phyloP scores from a whole-genome alignment of 1,140 invertebrate genomes.

The Diorhabda carinulata region DNA sequence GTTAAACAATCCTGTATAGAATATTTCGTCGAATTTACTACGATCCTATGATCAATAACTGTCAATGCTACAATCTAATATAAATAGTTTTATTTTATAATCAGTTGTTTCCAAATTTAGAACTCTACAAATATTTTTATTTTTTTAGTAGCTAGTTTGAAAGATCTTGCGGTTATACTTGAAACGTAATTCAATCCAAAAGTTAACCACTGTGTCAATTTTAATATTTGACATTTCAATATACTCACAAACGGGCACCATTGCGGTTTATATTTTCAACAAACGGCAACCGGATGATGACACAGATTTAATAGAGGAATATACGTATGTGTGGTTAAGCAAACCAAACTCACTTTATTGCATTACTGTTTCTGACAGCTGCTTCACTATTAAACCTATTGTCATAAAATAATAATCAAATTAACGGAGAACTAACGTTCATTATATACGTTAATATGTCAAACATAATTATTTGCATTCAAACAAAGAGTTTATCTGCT shows the following conservation, averaged over 20 bases:
- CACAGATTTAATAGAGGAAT: constrained; percentile 28
- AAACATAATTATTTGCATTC: constrained; percentile 30
- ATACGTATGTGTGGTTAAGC: constrained; percentile 25
- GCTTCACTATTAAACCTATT: constrained; percentile 37
- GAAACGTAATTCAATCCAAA: neutral
- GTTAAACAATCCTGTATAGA: no score
- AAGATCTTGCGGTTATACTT: no score
- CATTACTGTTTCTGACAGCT: constrained; percentile 38
- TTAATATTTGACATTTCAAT: neutral
- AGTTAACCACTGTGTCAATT: neutral
- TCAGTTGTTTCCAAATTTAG: no score
- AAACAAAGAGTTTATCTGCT: constrained; percentile 29
- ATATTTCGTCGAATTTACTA: no score
- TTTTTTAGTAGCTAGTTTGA: no score
- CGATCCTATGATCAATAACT: no score
- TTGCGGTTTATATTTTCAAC: neutral
- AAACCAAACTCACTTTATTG: constrained; percentile 31
- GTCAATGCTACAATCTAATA: no score
- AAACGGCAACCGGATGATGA: constrained; percentile 28
- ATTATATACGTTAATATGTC: constrained; percentile 32
- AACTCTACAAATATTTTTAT: no score
- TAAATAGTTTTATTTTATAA: no score
- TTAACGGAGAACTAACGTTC: constrained; percentile 28
- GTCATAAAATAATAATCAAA: constrained; percentile 36
- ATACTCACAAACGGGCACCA: neutral